These are phyloP conservation scores for Diloba caeruleocephala DNA, from an alignment of 2,888 invertebrate genomes.

Conservation along the genomic window DNA sequence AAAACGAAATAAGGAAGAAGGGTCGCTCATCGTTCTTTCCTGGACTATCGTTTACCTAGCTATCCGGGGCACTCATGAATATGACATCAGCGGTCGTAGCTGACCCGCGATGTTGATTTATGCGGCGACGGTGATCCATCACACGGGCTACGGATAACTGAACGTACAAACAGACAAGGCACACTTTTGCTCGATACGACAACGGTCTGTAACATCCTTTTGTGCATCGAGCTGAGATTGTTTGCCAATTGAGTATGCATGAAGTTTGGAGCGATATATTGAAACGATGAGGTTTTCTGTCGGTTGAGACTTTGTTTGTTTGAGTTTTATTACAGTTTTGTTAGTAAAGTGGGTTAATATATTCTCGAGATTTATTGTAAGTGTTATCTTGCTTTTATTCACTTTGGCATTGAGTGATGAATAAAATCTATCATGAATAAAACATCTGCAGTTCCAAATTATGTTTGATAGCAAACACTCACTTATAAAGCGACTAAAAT, in stretches of 20 bases:
- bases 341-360: constrained; percentile 49
- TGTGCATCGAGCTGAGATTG: constrained; percentile 60
- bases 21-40: constrained; percentile 61
- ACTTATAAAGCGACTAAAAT: not conserved
- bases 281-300: constrained; percentile 62
- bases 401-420: not conserved
- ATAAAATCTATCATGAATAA: too few relatives aligned
- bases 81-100: constrained; percentile 79
- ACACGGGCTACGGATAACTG: constrained; percentile 63
- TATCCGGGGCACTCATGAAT: constrained; percentile 77
- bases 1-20: constrained; percentile 70
- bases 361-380: constrained; percentile 36
- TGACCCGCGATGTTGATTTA: constrained; percentile 80
- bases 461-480: constrained; percentile 5
- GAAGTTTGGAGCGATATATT: constrained; percentile 65
- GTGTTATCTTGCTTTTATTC: constrained; percentile 15
- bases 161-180: constrained; percentile 58
- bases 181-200: constrained; percentile 62
- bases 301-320: constrained; percentile 55
- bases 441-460: too few relatives aligned
- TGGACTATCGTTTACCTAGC: constrained; percentile 66
- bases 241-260: constrained; percentile 74
- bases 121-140: constrained; percentile 78
- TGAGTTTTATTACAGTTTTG: constrained; percentile 47
- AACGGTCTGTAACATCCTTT: constrained; percentile 55